Base-by-base conservation (phyloP, 2,888 invertebrate species). In the Xestia ashworthii region DNA sequence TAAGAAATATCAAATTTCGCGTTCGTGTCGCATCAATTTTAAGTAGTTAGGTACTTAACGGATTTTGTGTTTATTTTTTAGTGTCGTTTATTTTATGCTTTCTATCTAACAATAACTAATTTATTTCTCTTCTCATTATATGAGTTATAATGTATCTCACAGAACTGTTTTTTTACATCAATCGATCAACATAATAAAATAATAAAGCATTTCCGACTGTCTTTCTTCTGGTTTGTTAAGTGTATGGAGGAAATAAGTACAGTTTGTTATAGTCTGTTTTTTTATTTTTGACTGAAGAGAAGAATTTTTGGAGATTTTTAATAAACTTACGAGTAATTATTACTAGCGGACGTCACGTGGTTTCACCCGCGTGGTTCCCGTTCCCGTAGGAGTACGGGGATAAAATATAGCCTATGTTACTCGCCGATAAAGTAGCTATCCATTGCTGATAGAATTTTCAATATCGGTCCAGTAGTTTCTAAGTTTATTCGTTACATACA, bases 1-100 rank as follows among this genome's bases (percentile, higher is more conserved):
- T 74, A 70, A 71, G 69, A 66, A 78, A 81, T 88, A 87, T 88
- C 87, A 70, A 74, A 80, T 89, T 89, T 80, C 87, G 66, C 22
- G 71, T 73, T 86, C 80, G 80, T 86, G 79, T 78, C 70, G 68
- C 80, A 80, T 83, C 78, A 79, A 79, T 77, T 71, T 38, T 46
- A 64, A 74, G 71, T 64, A 32, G 41, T 64, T 62, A n/a, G n/a
- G n/a, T n/a, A 71, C 32, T 16, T 50, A 64, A 71, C 53, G 16
- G 41, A 44, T 62, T 60, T 60, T 55, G n/a, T 16, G 32, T 46
- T 46, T 67, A 16, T 58, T 76, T 71, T 66, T 78, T 69, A 50
- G n/a, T 55, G 38, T 32, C 25, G 5, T 22, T 48, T 69, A 48
- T 58, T 69, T 60, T 32, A 48, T 1, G 53, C 0, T 41, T 66